A percentile compares a stretch with the other conserved stretches of the same genome.
These are phyloP conservation scores for Apodemia duryi DNA, from an alignment of 2,888 invertebrate genomes.

Conservation along the genomic window DNA sequence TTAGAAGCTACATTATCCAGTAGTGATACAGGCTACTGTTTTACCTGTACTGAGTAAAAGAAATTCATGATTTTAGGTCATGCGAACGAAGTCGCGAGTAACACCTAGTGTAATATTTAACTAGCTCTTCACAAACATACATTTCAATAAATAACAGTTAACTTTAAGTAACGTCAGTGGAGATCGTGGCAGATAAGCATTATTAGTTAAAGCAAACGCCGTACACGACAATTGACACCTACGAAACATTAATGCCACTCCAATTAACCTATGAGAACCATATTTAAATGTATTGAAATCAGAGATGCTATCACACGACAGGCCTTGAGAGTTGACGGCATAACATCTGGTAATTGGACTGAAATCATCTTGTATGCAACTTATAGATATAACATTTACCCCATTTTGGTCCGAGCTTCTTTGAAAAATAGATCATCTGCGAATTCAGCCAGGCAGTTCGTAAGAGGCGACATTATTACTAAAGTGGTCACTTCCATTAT, in stretches of 20 bases:
- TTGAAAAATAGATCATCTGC: no score
- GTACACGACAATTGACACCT: constrained; percentile 16
- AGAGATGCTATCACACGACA: constrained; percentile 6
- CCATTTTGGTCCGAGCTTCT: no score
- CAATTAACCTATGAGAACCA: constrained; percentile 27
- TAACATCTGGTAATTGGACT: background rate
- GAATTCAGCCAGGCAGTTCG: no score
- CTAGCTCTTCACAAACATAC: no score
- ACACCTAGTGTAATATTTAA: no score
- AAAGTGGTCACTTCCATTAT: no score
- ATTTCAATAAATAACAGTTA: constrained; percentile 5
- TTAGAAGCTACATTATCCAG: no score
- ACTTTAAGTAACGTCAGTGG: background rate
- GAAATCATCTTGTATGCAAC: background rate
- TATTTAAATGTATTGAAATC: constrained; percentile 11
- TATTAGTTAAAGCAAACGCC: background rate
- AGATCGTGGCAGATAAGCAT: constrained; percentile 6
- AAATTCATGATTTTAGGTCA: no score
- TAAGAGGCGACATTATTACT: no score
- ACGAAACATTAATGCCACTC: constrained; percentile 27
- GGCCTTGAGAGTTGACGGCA: constrained; percentile 3
- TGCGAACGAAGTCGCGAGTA: no score
- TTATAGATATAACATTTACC: background rate
- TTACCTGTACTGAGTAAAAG: no score
- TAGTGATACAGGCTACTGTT: no score